Evolutionary conservation across 2,113 vertebrate genomes (phyloP).

Genomic region (Origma solitaria): DNA sequence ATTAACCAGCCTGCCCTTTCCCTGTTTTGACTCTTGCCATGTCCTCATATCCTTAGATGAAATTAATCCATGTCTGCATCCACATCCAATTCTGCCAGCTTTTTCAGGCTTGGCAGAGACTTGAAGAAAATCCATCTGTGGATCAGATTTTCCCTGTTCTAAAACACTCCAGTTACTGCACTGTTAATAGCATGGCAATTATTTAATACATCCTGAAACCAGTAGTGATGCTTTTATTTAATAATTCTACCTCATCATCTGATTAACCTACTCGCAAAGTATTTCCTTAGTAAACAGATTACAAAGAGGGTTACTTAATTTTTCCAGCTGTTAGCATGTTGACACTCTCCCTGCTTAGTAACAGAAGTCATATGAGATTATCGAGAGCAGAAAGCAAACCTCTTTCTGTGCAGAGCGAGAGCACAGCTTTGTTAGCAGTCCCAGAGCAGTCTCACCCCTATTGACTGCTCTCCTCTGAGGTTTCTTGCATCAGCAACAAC

Average conservation of each 20-base stretch:
- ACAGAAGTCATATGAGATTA: constrained; percentile 37
- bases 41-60: not conserved
- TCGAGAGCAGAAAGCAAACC: not conserved
- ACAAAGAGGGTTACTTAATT: not conserved
- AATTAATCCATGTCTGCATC: not conserved
- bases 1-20: not conserved
- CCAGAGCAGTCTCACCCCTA: not conserved
- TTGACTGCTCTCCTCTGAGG: not conserved
- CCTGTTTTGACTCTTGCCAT: not conserved
- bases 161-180: not conserved
- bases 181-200: not conserved
- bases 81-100: not conserved
- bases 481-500: not conserved
- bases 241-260: not conserved
- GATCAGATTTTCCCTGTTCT: not conserved
- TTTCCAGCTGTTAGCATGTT: constrained; percentile 23
- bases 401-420: not conserved
- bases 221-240: not conserved
- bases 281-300: constrained; percentile 29
- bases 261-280: not conserved
- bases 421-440: not conserved
- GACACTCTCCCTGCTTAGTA: constrained; percentile 15
- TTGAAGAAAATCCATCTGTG: not conserved
- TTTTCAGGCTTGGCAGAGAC: not conserved
- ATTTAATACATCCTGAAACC: not conserved